Evolutionary conservation across 2,888 invertebrate genomes (phyloP).

Genomic region (Galerucella calmariensis): DNA sequence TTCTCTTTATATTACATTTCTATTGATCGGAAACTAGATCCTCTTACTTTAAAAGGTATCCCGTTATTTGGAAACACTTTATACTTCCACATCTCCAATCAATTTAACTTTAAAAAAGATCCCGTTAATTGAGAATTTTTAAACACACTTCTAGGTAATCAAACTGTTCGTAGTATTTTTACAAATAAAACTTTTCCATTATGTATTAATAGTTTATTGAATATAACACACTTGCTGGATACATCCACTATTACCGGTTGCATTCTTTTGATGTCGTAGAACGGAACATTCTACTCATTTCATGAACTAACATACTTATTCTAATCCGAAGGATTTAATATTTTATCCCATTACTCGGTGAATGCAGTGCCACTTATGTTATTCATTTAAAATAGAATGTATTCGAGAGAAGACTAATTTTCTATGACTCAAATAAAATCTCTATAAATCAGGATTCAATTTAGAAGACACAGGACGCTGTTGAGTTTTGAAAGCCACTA

Average conservation of each 20-base stretch:
- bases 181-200: not conserved
- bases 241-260: slow-evolving; percentile 2
- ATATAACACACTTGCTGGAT: not conserved
- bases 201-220: not conserved
- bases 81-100: not conserved
- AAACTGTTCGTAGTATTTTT: not conserved
- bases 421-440: not conserved
- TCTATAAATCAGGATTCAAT: too few species aligned
- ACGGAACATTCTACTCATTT: slow-evolving; percentile 10
- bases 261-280: slow-evolving; percentile 6
- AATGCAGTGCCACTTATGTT: slow-evolving; percentile 1
- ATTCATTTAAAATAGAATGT: not conserved
- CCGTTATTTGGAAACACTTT: not conserved
- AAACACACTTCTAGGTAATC: not conserved
- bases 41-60: not conserved
- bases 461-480: too few species aligned
- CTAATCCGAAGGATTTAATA: not conserved
- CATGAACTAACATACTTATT: slow-evolving; percentile 20
- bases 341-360: not conserved
- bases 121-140: not conserved
- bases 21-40: not conserved
- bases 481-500: too few species aligned
- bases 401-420: not conserved
- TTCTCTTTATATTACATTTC: not conserved
- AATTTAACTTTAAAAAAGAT: not conserved